phyloP scores from a whole-genome alignment of 2,888 invertebrate genomes.

The Eretmocerus hayati region DNA sequence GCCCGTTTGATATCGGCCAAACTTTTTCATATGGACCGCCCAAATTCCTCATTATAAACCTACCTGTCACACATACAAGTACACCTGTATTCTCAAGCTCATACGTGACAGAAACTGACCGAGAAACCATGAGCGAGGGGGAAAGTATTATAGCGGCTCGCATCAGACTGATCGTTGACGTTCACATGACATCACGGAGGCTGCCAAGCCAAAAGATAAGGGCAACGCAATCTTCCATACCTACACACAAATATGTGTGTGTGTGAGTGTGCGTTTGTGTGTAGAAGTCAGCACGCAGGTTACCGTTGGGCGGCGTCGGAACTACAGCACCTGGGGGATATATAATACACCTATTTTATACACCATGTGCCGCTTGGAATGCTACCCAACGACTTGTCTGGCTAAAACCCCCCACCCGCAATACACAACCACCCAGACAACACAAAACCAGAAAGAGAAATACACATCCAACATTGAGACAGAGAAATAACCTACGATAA shows the following conservation, averaged over 20 bases:
- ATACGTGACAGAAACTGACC: too few relatives aligned
- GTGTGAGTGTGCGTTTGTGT: neutral
- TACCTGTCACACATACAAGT: too few relatives aligned
- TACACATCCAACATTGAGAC: too few relatives aligned
- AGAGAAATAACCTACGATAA: too few relatives aligned
- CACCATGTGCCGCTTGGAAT: slow-evolving; percentile 41
- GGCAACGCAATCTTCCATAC: neutral
- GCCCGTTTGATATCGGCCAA: too few relatives aligned
- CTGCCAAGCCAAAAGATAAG: neutral
- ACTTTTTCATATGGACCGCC: too few relatives aligned
- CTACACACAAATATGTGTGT: neutral
- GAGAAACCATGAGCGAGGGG: neutral
- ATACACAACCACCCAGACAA: neutral
- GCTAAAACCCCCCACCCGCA: too few relatives aligned
- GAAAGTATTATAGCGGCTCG: neutral
- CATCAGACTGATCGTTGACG: neutral
- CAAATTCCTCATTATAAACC: too few relatives aligned
- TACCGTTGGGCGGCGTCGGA: slow-evolving; percentile 46
- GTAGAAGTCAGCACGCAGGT: slow-evolving; percentile 31
- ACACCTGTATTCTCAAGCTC: too few relatives aligned
- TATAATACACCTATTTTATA: too few relatives aligned
- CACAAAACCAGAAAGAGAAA: too few relatives aligned
- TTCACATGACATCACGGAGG: neutral
- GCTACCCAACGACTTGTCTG: slow-evolving; percentile 46
- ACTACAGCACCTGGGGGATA: too few relatives aligned